Evolutionary conservation across 1,140 invertebrate species (phyloP).

Genomic region (Ctenoplectra terminalis): DNA sequence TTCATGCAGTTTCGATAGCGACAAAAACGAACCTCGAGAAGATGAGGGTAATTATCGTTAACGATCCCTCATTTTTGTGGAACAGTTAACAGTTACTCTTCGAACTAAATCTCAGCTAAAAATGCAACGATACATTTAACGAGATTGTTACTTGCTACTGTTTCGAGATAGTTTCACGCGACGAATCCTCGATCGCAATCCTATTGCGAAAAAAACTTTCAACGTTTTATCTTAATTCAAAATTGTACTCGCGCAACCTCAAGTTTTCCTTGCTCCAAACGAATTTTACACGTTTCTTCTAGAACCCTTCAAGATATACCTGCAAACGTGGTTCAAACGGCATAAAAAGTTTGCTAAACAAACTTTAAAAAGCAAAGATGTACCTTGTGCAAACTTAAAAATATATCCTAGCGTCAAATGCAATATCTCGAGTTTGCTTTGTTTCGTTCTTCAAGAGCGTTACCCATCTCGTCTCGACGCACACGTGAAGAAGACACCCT

Average conservation of each 20-base stretch:
- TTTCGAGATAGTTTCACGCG: background rate
- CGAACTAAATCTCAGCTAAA: background rate
- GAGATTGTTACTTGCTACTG: background rate
- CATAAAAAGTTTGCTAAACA: background rate
- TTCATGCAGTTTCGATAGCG: slow-evolving; percentile 18
- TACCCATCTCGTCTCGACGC: background rate
- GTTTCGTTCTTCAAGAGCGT: background rate
- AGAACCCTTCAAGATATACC: background rate
- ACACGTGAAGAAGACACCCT: background rate
- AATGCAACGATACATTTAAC: background rate
- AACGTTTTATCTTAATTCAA: too few species aligned
- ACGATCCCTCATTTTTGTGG: background rate
- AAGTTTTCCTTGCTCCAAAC: too few species aligned
- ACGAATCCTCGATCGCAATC: background rate
- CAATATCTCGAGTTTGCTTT: too few species aligned
- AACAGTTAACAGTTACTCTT: background rate
- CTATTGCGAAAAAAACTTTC: background rate
- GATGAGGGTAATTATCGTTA: slow-evolving; percentile 17
- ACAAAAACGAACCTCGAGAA: background rate
- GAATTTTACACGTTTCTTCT: too few species aligned
- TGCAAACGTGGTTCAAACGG: background rate
- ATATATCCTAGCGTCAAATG: background rate
- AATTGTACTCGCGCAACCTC: too few species aligned
- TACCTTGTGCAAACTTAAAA: background rate
- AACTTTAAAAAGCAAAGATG: background rate